Conservation (phyloP, 2,113 vertebrate genomes). For the Mixornis gularis region DNA sequence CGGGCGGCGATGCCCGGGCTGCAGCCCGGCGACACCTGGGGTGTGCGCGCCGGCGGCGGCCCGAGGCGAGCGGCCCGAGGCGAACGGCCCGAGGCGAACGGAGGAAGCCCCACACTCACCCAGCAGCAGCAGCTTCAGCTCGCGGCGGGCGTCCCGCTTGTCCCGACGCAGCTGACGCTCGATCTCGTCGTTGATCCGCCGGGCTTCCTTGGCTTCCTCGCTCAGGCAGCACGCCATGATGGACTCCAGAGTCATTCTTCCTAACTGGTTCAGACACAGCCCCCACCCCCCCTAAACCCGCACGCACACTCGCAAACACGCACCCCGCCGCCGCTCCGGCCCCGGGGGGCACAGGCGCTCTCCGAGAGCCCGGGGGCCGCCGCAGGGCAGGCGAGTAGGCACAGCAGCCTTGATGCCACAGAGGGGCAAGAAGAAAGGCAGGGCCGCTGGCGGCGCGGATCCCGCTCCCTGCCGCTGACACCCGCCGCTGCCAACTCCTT, state of each 20-base stretch:
- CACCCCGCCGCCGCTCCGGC: conserved; percentile 41
- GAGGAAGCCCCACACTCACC: not conserved
- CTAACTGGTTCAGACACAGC: conserved; percentile 63
- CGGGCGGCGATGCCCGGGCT: not conserved
- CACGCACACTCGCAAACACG: conserved; percentile 10
- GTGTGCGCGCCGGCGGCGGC: not conserved
- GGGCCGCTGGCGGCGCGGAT: not conserved
- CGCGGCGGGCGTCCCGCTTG: conserved; percentile 79
- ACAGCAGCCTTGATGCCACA: not conserved
- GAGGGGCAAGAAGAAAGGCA: not conserved
- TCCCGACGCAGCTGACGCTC: conserved; percentile 81
- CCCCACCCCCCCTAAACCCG: conserved; percentile 59
- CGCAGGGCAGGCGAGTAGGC: not conserved
- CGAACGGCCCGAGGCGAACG: not conserved
- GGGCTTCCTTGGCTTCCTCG: conserved; percentile 80
- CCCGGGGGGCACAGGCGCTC: conserved; percentile 32
- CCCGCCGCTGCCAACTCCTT: conserved; percentile 29
- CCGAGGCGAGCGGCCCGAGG: not conserved
- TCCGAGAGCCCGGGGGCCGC: not conserved
- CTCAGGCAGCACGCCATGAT: conserved; percentile 87
- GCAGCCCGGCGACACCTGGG: not conserved
- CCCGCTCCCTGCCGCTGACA: not conserved
- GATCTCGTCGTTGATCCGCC: conserved; percentile 83
- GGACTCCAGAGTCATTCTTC: conserved; percentile 85
- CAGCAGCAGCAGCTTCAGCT: conserved; percentile 77